Percentiles rank a stretch among this genome's conserved stretches.
These are phyloP conservation scores for Bujurquina vittata DNA, from an alignment of 2,113 vertebrate genomes.

Conservation along the genomic window DNA sequence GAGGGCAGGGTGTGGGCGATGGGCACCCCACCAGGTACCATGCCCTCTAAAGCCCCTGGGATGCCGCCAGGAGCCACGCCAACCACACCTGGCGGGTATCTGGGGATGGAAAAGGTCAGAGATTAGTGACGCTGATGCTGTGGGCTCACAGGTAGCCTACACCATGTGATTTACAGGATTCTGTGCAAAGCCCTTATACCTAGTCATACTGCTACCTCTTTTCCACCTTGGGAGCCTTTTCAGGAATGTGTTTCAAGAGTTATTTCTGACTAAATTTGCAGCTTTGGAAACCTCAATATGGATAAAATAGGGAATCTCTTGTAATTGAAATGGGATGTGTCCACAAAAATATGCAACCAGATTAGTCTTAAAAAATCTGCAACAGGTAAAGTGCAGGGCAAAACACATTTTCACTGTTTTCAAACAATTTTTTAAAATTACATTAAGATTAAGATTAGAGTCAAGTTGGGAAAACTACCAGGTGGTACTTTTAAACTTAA, in stretches of 20 bases:
- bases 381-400: background rate
- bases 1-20: slow-evolving; percentile 91
- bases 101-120: slow-evolving; percentile 57
- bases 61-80: slow-evolving; percentile 89
- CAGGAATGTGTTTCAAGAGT: background rate
- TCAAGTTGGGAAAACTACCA: background rate
- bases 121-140: background rate
- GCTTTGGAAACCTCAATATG: background rate
- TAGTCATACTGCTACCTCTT: slow-evolving; percentile 9
- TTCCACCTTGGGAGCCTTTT: slow-evolving; percentile 24
- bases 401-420: background rate
- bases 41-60: slow-evolving; percentile 89
- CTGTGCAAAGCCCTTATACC: background rate
- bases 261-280: background rate
- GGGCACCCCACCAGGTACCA: slow-evolving; percentile 91
- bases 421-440: background rate
- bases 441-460: background rate
- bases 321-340: background rate
- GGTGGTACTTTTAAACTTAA: background rate
- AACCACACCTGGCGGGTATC: slow-evolving; percentile 91
- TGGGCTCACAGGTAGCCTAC: background rate
- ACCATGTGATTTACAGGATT: background rate
- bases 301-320: background rate
- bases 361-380: background rate
- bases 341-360: background rate